Base-by-base conservation (phyloP, 2,113 vertebrate genomes). In the Anser brachyrhynchus region DNA sequence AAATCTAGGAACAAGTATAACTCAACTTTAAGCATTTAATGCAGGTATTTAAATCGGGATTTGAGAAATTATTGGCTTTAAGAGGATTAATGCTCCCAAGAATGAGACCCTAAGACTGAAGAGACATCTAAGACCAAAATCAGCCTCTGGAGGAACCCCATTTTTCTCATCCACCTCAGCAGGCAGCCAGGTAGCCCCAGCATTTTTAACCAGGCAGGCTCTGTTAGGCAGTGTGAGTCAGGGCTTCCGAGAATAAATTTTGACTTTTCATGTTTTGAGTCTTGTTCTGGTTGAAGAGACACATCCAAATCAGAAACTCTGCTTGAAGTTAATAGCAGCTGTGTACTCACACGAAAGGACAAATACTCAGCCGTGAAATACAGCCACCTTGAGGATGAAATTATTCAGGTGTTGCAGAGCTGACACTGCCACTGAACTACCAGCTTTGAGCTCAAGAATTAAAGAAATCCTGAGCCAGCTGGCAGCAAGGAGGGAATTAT, bases 261-360 rank as follows among this genome's bases (percentile, higher is more conserved):
- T 58, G 13, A 28, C 65, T 69, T 85, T 51, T 57, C 16, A 1
- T 29, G 9, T 57, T 72, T 65, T 70, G 71, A 55, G n/a, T 16
- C 61, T 54, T 67, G n/a, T 83, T 93, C 70, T 88, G 61, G 43
- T 54, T 72, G 76, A 92, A 84, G 23, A 81, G 35, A 20, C 61
- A 69, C 65, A 92, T 65, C 76, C 73, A 69, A 65, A 51, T 44
- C 54, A 62, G 59, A 90, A 94, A 72, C 21, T 81, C 70, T 72
- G 12, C 39, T 87, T 75, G 69, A 86, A 82, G 44, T 44, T 78
- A 89, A 75, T 10, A 59, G 11, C 28, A 35, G 33, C 7, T 52
- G 28, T 86, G 37, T 33, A 18, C 21, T 61, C 9, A 3, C 49
- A 61, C 2, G 1, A 61, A 70, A 78, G 73, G 39, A 86, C 57